Evolutionary conservation across 2,888 invertebrate species (phyloP), one percentile per base, ranked within the genome.

Genomic region (Pteria penguin): DNA sequence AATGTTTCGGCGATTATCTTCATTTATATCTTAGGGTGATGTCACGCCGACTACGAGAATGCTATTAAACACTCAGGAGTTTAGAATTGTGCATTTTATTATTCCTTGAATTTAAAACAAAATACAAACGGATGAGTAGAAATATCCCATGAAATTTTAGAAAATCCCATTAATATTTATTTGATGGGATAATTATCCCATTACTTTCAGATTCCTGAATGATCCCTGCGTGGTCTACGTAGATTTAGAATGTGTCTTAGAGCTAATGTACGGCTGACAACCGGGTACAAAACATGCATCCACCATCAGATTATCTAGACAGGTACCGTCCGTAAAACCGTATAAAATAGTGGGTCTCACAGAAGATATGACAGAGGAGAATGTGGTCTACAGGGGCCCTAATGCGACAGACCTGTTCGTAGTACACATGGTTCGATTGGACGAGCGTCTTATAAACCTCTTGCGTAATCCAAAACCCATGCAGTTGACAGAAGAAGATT

Each of bases 111-210:
- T n/a, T n/a, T n/a, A n/a, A n/a, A n/a, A n/a, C n/a, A n/a, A n/a
- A n/a, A n/a, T n/a, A n/a, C n/a, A n/a, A n/a, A n/a, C n/a, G n/a
- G n/a, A n/a, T n/a, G n/a, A n/a, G n/a, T n/a, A n/a, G n/a, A n/a
- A n/a, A n/a, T n/a, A n/a, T n/a, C n/a, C n/a, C n/a, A n/a, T n/a
- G n/a, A n/a, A n/a, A n/a, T n/a, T n/a, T n/a, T n/a, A n/a, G n/a
- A n/a, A n/a, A n/a, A n/a, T n/a, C 80, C 26, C 72, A 76, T 26
- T 91, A 86, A 68, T 88, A 75, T 68, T 87, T 86, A 4, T 66
- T 69, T 66, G 88, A 89, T 4, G 86, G 86, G n/a, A 76, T n/a
- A 62, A 32, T 22, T 62, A 29, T n/a, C 2, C 4, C 32, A 36
- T 33, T 14, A 4, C 36, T 1, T 62, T 36, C 14, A 62, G 36